Conservation (phyloP, 2,888 invertebrate genomes). For the Ditula angustiorana region DNA sequence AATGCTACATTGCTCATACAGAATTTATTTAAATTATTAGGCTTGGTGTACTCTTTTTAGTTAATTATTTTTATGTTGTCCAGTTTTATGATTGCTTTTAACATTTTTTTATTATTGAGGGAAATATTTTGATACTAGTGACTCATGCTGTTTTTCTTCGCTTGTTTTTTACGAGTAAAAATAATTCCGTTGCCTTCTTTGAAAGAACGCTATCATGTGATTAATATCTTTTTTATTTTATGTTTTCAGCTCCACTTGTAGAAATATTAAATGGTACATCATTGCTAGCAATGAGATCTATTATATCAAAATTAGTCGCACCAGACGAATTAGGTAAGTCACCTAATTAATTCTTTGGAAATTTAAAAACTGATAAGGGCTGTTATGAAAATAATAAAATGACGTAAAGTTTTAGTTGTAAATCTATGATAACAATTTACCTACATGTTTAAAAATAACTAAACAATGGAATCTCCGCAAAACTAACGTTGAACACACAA, state of each 20-base stretch:
- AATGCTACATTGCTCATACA: no score
- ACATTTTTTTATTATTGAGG: background rate
- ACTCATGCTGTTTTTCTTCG: background rate
- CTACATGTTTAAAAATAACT: slow-evolving; percentile 10
- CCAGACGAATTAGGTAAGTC: slow-evolving; percentile 85
- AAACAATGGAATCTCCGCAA: slow-evolving; percentile 5
- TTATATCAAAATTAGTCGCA: slow-evolving; percentile 87
- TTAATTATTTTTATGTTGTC: no score
- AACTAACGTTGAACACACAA: slow-evolving; percentile 2
- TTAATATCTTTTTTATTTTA: background rate
- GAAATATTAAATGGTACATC: slow-evolving; percentile 88
- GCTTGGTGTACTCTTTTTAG: no score
- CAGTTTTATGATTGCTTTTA: background rate
- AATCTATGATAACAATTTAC: background rate
- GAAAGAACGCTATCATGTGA: no score
- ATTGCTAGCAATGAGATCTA: slow-evolving; percentile 88
- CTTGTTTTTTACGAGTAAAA: no score
- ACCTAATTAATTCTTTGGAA: no score
- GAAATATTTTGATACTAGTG: background rate
- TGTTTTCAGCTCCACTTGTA: slow-evolving; percentile 81
- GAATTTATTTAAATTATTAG: no score
- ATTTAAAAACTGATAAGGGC: no score
- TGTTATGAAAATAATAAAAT: background rate
- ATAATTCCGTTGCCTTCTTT: no score
- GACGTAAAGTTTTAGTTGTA: background rate